Percentiles rank a stretch among this genome's conserved stretches.
phyloP scores from a whole-genome alignment of 2,797 vertebrate genomes.

The Notolepis coatsorum region DNA sequence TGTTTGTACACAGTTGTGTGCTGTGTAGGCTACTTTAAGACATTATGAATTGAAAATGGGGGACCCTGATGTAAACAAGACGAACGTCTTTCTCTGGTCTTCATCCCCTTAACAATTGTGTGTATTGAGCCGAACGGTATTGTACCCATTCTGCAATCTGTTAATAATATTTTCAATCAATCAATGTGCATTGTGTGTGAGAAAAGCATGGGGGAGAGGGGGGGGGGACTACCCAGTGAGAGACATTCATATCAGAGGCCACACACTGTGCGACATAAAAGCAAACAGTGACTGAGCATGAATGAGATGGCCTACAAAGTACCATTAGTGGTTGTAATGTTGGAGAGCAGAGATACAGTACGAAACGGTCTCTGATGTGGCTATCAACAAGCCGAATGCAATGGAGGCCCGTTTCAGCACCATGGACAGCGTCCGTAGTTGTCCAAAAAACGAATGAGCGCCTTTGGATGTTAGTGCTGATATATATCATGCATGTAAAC shows the following conservation, averaged over 20 bases:
- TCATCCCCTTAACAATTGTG: too few species aligned
- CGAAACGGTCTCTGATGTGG: not conserved
- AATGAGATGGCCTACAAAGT: slow-evolving; percentile 26
- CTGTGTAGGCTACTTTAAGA: too few species aligned
- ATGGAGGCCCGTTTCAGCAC: slow-evolving; percentile 46
- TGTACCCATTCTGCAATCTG: too few species aligned
- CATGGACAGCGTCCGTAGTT: slow-evolving; percentile 39
- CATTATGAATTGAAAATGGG: not conserved
- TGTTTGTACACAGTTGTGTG: too few species aligned
- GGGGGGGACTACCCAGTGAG: slow-evolving; percentile 46
- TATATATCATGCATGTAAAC: not conserved
- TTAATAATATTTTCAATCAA: too few species aligned
- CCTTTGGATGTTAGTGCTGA: not conserved
- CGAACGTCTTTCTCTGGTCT: too few species aligned
- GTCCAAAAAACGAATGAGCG: not conserved
- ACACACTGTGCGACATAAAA: slow-evolving; percentile 64
- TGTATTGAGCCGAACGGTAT: too few species aligned
- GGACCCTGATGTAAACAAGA: too few species aligned
- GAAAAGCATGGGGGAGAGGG: slow-evolving; percentile 14
- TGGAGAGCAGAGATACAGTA: slow-evolving; percentile 29
- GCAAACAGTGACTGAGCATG: slow-evolving; percentile 39
- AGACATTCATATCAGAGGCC: slow-evolving; percentile 60
- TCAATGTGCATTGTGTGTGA: too few species aligned
- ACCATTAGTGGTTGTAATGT: slow-evolving; percentile 24
- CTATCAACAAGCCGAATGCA: slow-evolving; percentile 45